Evolutionary conservation across 1,140 invertebrate species (phyloP), one percentile per base, ranked within the genome.

Genomic region (Pseudomyrmex cubaensis): DNA sequence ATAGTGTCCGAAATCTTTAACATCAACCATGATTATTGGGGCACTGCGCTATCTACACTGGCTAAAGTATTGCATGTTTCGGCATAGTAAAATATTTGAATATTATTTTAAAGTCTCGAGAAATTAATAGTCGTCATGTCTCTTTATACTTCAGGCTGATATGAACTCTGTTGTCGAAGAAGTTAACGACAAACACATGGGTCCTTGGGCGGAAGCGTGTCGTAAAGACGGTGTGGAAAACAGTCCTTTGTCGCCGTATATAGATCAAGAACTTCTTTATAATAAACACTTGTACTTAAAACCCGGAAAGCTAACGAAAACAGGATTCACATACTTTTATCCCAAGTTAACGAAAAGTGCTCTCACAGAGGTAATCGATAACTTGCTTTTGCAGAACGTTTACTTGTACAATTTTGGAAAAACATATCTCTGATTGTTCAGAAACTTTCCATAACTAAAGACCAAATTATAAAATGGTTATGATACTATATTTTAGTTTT

Each of bases 151-250:
- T 8, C 88, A 97, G 96, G 94, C 94, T 25, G 97, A 97, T 93
- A 95, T 98, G 93, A 95, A 95, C n/a, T 95, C 95, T 25, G 96
- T 98, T 44, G 97, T 98, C 0, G 97, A 98, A 85, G 98, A 98
- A 89, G 97, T 97, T 0, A 98, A 98, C 93, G 98, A 98, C 92
- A 98, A 98, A 92, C 98, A 98, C 93, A 96, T 98, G 94, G 96
- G 95, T 0, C 98, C 98, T 9, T 99, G 98, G 98, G 98, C 97
- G 5, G 97, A 97, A 90, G 96, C 97, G 63, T 98, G 98, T 92
- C 95, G 96, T 82, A 94, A 95, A 85, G 96, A 97, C 94, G 95
- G 95, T 59, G 96, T 98, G 22, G 94, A 95, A 85, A 98, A 98
- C 93, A 98, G 97, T 63, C 98, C 98, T 44, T 94, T 99, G 0